phyloP scores from a whole-genome alignment of 2,113 vertebrate genomes.

The Nycticorax nycticorax region DNA sequence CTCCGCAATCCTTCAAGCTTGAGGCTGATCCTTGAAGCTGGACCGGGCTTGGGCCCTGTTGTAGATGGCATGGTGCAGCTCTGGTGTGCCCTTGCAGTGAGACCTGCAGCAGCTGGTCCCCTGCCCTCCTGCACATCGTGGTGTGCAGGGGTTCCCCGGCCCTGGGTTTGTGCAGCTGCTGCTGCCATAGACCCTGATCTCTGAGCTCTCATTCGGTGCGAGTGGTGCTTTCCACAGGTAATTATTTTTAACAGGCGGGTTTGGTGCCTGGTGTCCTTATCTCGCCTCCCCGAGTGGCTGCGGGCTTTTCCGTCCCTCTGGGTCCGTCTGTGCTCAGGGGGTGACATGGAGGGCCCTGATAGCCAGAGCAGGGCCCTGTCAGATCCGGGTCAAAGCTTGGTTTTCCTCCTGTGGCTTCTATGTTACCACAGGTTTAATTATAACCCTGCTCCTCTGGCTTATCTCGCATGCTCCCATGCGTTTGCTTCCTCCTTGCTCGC shows the following conservation, averaged over 20 bases:
- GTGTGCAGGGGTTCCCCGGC: accelerated
- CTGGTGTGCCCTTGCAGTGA: background rate
- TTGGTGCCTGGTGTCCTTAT: background rate
- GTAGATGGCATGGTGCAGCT: background rate
- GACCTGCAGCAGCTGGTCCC: background rate
- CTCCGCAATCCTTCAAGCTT: background rate
- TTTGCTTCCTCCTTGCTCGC: background rate
- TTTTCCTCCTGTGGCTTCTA: conserved; percentile 54
- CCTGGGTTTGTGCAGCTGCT: background rate
- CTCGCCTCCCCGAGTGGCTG: accelerated
- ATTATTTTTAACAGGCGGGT: background rate
- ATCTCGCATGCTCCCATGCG: background rate
- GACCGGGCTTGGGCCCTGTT: background rate
- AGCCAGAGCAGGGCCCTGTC: background rate
- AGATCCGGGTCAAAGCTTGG: background rate
- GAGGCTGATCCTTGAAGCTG: background rate
- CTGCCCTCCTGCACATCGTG: background rate
- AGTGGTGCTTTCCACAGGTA: background rate
- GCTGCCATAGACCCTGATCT: background rate
- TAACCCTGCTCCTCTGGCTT: background rate
- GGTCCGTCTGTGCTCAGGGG: background rate
- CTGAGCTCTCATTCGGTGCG: background rate
- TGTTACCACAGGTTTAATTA: conserved; percentile 42
- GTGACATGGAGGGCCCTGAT: background rate
- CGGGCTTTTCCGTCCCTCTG: background rate